Evolutionary conservation across 2,888 invertebrate species (phyloP).

Genomic region (Polyommatus iphigenia): DNA sequence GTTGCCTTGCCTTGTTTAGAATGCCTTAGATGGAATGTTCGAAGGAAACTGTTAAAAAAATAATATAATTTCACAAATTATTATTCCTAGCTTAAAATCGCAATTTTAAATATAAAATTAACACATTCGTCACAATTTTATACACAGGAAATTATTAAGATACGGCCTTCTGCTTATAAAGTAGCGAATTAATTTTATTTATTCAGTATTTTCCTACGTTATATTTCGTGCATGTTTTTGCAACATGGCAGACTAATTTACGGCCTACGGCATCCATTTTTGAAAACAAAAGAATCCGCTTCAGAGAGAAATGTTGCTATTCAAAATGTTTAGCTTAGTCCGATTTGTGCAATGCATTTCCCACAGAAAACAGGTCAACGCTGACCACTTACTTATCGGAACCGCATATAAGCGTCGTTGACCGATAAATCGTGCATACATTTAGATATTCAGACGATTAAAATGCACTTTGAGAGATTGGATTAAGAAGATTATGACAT

Average conservation of each 20-base stretch:
- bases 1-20: too few species aligned
- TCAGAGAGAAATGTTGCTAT: not conserved
- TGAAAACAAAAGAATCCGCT: not conserved
- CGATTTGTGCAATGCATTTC: not conserved
- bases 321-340: not conserved
- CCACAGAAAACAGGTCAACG: constrained; percentile 7
- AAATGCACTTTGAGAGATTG: not conserved
- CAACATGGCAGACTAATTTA: not conserved
- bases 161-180: constrained; percentile 2
- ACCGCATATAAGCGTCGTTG: constrained; percentile 13
- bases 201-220: not conserved
- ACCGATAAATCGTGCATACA: constrained; percentile 14
- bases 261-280: not conserved
- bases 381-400: constrained; percentile 9
- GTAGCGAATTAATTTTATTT: constrained; percentile 9
- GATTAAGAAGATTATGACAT: not conserved
- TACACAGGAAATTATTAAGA: constrained; percentile 9
- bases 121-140: not conserved
- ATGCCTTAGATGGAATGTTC: not conserved
- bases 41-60: not conserved
- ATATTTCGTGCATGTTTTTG: not conserved
- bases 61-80: not conserved
- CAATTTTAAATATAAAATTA: not conserved
- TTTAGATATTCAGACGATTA: constrained; percentile 5
- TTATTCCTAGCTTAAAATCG: not conserved